Evolutionary conservation across 2,113 vertebrate species (phyloP).

Genomic region (human (Homo sapiens)): DNA sequence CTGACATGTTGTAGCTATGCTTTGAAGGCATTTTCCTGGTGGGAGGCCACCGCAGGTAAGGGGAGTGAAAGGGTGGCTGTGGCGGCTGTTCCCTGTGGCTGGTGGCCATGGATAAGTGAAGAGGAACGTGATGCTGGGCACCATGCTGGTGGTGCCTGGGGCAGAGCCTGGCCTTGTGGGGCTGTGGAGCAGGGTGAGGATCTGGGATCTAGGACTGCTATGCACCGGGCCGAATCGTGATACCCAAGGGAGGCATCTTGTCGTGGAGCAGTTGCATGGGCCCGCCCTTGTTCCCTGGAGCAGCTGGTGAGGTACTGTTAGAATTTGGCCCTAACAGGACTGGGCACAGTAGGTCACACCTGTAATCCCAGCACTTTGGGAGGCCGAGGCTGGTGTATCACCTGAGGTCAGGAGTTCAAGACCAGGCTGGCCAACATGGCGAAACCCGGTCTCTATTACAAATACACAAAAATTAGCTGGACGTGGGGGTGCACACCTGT

Average conservation of each 20-base stretch:
- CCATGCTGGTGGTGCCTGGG: neutral
- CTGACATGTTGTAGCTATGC: too few relatives aligned
- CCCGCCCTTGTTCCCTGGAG: fast-evolving
- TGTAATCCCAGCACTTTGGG: too few relatives aligned
- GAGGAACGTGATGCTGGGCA: neutral
- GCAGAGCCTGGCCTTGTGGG: neutral
- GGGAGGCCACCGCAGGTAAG: neutral
- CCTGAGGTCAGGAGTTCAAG: too few relatives aligned
- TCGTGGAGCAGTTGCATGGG: fast-evolving
- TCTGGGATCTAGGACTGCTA: neutral
- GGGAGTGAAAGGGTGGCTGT: neutral
- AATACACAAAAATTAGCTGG: too few relatives aligned
- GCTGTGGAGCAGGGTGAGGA: fast-evolving
- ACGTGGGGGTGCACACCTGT: too few relatives aligned
- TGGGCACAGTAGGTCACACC: too few relatives aligned
- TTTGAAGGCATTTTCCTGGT: neutral
- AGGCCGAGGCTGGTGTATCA: too few relatives aligned
- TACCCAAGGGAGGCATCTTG: neutral
- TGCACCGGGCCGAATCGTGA: neutral
- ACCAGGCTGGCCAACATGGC: too few relatives aligned
- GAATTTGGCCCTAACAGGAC: neutral
- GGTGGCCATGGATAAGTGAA: neutral
- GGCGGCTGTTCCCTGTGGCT: neutral
- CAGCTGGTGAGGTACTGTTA: neutral
- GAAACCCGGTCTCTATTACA: too few relatives aligned